A percentile compares a stretch with the other conserved stretches of the same genome.
These are phyloP conservation scores for Augiades crinisus DNA, from an alignment of 2,888 invertebrate genomes.

Conservation along the genomic window DNA sequence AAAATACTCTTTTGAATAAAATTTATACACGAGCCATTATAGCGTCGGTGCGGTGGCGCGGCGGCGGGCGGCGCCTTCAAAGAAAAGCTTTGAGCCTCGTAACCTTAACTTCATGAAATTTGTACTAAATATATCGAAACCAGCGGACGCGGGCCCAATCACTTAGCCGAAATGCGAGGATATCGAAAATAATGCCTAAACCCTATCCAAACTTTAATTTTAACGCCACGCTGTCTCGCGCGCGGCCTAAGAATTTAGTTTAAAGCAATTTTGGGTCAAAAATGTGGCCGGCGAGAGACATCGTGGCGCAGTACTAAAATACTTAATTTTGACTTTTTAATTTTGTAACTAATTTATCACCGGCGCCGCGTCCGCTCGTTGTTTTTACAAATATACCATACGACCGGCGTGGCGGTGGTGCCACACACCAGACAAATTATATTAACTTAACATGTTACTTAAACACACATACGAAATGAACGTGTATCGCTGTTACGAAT, in stretches of 20 bases:
- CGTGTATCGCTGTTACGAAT: slow-evolving; percentile 75
- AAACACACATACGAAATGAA: slow-evolving; percentile 63
- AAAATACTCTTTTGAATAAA: slow-evolving; percentile 83
- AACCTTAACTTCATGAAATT: slow-evolving; percentile 81
- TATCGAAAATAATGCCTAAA: slow-evolving; percentile 79
- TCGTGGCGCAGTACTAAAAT: slow-evolving; percentile 54
- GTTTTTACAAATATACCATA: slow-evolving; percentile 76
- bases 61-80: slow-evolving; percentile 61
- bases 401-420: slow-evolving; percentile 60
- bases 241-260: slow-evolving; percentile 19
- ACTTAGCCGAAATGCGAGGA: slow-evolving; percentile 82
- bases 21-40: slow-evolving; percentile 78
- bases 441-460: slow-evolving; percentile 48
- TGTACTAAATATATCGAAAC: slow-evolving; percentile 81
- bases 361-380: slow-evolving; percentile 75
- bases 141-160: slow-evolving; percentile 74
- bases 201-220: slow-evolving; percentile 68
- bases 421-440: slow-evolving; percentile 52
- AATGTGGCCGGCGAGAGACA: slow-evolving; percentile 33
- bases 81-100: slow-evolving; percentile 81
- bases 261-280: slow-evolving; percentile 37
- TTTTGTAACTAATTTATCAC: slow-evolving; percentile 77
- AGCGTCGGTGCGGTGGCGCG: slow-evolving; percentile 59
- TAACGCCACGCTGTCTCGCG: slow-evolving; percentile 31
- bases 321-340: slow-evolving; percentile 71